Conservation (phyloP, 2,113 vertebrate genomes). For the Uria aalge region DNA sequence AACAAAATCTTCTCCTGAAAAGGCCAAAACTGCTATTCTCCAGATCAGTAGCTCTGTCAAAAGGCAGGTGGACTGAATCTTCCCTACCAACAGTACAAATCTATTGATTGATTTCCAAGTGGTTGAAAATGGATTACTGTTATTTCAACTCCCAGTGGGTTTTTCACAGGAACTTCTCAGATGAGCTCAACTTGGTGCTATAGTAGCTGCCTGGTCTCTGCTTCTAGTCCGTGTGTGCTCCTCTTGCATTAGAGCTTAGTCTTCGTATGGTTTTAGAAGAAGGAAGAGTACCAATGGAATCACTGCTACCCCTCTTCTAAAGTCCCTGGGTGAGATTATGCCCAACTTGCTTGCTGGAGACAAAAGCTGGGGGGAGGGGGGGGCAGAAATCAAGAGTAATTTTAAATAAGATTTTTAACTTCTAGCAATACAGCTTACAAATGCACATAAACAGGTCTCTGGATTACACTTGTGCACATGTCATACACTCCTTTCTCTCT, state of each 20-base stretch:
- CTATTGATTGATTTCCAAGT: not conserved
- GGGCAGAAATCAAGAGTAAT: not conserved
- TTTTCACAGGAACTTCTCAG: not conserved
- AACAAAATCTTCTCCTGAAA: not conserved
- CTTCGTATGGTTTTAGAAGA: not conserved
- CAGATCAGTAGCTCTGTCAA: not conserved
- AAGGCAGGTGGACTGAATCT: not conserved
- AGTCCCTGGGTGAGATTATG: not conserved
- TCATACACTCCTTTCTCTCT: not conserved
- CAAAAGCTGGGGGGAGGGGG: not conserved
- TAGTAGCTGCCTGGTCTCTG: not conserved
- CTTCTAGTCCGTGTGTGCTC: not conserved
- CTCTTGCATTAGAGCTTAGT: not conserved
- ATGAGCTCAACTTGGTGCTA: not conserved
- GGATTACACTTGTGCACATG: not conserved
- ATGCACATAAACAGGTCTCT: not conserved
- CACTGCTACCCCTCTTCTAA: not conserved
- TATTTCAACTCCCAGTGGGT: not conserved
- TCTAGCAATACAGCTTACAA: not conserved
- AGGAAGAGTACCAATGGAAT: not conserved
- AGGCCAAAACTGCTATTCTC: not conserved
- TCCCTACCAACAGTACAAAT: not conserved
- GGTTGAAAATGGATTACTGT: not conserved
- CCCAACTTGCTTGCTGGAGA: not conserved
- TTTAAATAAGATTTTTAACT: not conserved